Conservation (phyloP, 2,888 invertebrate species). For the Sinodicranocentrus sp. region DNA sequence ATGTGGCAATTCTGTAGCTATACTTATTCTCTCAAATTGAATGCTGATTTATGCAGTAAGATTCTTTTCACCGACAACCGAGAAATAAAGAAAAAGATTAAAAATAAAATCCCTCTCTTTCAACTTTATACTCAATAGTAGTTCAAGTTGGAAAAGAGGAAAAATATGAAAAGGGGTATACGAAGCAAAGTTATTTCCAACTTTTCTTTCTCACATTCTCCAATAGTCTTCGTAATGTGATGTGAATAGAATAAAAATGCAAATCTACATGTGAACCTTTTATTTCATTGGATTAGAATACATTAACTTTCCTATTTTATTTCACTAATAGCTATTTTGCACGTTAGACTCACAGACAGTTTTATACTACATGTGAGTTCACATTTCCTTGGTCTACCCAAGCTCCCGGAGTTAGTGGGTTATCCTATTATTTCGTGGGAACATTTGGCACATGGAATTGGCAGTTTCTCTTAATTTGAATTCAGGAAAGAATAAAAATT, state of each 20-base stretch:
- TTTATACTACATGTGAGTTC: neutral
- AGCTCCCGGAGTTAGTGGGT: neutral
- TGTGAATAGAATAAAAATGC: conserved; percentile 26
- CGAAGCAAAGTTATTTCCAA: neutral
- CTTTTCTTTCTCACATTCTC: neutral
- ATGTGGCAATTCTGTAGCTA: neutral
- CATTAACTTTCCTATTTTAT: neutral
- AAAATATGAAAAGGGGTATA: conserved; percentile 3
- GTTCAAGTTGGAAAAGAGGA: neutral
- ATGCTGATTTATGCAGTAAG: conserved; percentile 32
- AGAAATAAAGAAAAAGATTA: neutral
- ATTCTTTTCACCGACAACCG: neutral
- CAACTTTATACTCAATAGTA: conserved; percentile 1
- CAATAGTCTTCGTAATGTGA: neutral
- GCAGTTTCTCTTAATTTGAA: neutral
- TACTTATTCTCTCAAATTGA: neutral
- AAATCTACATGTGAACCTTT: neutral
- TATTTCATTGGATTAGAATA: conserved; percentile 3
- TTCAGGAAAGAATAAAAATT: neutral
- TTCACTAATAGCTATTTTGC: neutral
- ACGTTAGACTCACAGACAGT: neutral
- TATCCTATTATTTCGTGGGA: neutral
- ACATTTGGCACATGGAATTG: neutral
- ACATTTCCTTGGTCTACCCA: neutral
- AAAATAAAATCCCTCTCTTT: neutral